Percentiles rank a stretch among this genome's conserved stretches.
Conservation (phyloP, 2,797 vertebrate species). For the Coranthus polyacanthus region DNA sequence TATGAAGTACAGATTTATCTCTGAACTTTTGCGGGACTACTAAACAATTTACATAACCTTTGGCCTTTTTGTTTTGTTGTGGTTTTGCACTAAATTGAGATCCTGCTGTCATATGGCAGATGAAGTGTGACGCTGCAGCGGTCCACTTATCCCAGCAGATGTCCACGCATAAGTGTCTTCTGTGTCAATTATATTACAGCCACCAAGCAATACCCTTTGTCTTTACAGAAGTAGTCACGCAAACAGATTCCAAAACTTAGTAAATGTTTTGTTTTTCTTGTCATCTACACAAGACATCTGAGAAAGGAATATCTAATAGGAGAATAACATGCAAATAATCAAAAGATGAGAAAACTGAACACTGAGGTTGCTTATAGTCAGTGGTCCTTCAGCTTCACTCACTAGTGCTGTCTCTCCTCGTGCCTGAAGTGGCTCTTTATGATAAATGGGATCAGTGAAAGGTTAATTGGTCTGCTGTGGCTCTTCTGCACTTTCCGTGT, state of each 20-base stretch:
- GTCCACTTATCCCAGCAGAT: no score
- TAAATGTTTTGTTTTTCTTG: no score
- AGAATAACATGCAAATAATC: not conserved
- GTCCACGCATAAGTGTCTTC: no score
- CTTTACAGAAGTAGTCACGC: not conserved
- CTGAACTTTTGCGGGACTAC: conserved; percentile 14
- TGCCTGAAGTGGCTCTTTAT: conserved; percentile 68
- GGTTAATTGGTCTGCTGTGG: conserved; percentile 77
- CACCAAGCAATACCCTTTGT: no score
- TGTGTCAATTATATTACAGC: no score
- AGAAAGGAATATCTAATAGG: not conserved
- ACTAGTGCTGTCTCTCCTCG: conserved; percentile 50
- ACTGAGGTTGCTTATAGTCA: not conserved
- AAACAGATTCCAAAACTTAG: not conserved
- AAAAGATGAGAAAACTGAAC: not conserved
- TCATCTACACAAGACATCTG: not conserved
- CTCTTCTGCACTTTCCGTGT: conserved; percentile 50
- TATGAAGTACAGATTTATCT: conserved; percentile 22
- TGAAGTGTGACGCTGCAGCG: no score
- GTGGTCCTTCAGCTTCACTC: conserved; percentile 48
- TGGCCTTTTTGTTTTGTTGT: not conserved
- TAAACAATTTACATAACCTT: conserved; percentile 24
- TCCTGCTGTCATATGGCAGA: not conserved
- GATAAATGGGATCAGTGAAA: conserved; percentile 75
- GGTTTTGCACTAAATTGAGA: not conserved